Evolutionary conservation across 2,888 invertebrate species (phyloP), one percentile per base, ranked within the genome.

Genomic region (Odontocolon sp.): DNA sequence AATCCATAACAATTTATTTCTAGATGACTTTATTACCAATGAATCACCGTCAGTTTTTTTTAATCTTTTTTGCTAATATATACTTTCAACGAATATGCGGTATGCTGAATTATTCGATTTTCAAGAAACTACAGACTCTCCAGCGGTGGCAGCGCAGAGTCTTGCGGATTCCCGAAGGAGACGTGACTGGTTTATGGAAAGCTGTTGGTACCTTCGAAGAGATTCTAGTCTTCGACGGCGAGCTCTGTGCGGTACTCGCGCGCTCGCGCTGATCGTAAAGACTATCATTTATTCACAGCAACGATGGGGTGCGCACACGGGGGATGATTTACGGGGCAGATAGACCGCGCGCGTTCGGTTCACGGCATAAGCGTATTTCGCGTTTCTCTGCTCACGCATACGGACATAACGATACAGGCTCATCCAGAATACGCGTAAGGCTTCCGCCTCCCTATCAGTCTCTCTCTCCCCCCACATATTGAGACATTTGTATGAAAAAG

Each of bases 131-230:
- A 9, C 28, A 8, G 11, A 45, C 26, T 11, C 54, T 54, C 2
- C 23, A 63, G 18, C 28, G n/a, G 38, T 54, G 14, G 45, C 54
- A 64, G 68, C 36, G 64, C 33, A 14, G 42, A 56, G 68, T 57
- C 66, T 54, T 36, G 78, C 74, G 78, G 75, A 57, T 61, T 71
- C 75, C 63, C 76, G 71, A 75, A 70, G 63, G 31, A 76, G 77
- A 81, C 80, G 79, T 81, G 80, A 81, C 80, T 77, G 70, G 80
- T 78, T 81, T 81, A 79, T 81, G 80, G 75, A 81, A 81, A 81
- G 77, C 75, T 71, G 61, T 70, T 57, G 63, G 72, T 77, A 64
- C 57, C 63, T 77, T 59, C 14, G 26, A 40, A 54, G 38, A 21
- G 33, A 77, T 57, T 68, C 42, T 52, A 61, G 67, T n/a, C 42